Conservation (phyloP, 30 jellyfish, hydroid and myxozoan genomes). For the Nemopilema nomurai region DNA sequence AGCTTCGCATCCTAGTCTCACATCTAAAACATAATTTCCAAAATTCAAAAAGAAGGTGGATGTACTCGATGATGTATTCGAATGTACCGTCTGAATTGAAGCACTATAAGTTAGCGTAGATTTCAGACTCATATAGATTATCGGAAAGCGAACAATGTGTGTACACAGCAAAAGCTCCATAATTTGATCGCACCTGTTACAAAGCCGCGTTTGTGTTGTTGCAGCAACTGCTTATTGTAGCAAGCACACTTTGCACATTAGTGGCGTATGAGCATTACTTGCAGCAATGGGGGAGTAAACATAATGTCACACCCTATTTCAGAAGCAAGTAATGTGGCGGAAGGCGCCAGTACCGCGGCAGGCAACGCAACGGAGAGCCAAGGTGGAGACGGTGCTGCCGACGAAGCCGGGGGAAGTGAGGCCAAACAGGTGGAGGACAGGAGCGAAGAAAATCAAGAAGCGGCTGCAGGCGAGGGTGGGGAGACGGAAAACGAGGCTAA, state of each 20-base stretch:
- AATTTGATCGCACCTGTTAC: no score
- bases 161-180: no score
- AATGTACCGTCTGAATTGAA: no score
- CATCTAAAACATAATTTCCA: no score
- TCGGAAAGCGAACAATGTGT: no score
- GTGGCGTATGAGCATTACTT: not conserved
- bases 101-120: no score
- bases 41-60: no score
- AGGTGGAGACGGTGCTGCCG: not conserved
- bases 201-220: no score
- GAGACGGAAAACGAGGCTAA: not conserved
- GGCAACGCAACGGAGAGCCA: slow-evolving; percentile 2
- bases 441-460: not conserved
- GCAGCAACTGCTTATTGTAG: not conserved
- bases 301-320: not conserved
- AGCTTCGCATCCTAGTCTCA: no score
- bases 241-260: not conserved
- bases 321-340: not conserved
- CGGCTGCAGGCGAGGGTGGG: not conserved
- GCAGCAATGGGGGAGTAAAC: not conserved
- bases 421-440: not conserved
- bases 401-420: not conserved
- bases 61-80: no score
- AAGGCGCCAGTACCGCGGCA: not conserved
- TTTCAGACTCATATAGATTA: no score